Percentiles rank a stretch among this genome's conserved stretches.
Conservation (phyloP, 2,888 invertebrate genomes). For the Epicampocera succincta region DNA sequence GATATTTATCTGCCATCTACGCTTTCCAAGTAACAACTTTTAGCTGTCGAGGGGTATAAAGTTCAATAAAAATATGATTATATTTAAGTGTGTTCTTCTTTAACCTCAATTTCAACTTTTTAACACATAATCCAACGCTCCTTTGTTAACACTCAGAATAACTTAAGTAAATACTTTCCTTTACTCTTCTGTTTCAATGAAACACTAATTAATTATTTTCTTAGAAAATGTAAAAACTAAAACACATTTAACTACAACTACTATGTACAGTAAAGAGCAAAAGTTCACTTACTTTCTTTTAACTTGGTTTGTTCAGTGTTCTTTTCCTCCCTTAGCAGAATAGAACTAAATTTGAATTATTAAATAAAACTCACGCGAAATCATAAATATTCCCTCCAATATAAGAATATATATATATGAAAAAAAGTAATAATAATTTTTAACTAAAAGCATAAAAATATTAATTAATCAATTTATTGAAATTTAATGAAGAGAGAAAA, state of each 20-base stretch:
- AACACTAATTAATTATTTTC: constrained; percentile 35
- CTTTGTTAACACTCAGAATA: constrained; percentile 45
- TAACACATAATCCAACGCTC: constrained; percentile 36
- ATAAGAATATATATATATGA: constrained; percentile 39
- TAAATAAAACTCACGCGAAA: constrained; percentile 69
- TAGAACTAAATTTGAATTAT: constrained; percentile 4
- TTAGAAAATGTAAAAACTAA: constrained; percentile 53
- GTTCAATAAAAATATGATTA: too few relatives aligned
- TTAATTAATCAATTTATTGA: constrained; percentile 51
- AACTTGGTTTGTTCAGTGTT: constrained; percentile 20
- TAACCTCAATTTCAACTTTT: too few relatives aligned
- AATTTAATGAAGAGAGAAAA: constrained; percentile 27
- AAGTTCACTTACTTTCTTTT: constrained; percentile 44
- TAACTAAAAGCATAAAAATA: constrained; percentile 56
- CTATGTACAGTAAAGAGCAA: constrained; percentile 58
- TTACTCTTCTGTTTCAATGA: background rate
- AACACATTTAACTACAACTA: constrained; percentile 47
- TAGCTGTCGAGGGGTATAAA: too few relatives aligned
- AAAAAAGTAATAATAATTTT: constrained; percentile 76
- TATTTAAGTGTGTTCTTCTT: too few relatives aligned
- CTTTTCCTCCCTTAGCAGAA: constrained; percentile 29
- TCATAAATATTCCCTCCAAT: constrained; percentile 80
- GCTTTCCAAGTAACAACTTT: too few relatives aligned
- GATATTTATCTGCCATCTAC: too few relatives aligned
- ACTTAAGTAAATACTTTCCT: too few relatives aligned